phyloP scores from a whole-genome alignment of 2,113 vertebrate genomes.

The Redunca redunca region DNA sequence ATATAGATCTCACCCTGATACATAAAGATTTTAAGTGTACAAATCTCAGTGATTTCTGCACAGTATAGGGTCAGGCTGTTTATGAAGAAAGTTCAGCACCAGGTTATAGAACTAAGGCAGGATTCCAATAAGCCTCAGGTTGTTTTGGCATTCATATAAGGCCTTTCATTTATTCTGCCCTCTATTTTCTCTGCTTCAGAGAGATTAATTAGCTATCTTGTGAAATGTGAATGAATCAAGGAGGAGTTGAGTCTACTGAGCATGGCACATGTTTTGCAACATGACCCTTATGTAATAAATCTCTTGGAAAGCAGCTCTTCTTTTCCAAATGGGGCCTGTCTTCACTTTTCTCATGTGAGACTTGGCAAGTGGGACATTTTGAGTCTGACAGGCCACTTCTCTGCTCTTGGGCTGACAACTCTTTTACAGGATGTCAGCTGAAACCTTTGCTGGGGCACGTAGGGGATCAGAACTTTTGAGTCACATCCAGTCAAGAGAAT shows the following conservation, averaged over 20 bases:
- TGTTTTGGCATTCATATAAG: neutral
- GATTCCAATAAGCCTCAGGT: neutral
- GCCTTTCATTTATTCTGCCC: neutral
- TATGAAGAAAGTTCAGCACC: slow-evolving; percentile 2
- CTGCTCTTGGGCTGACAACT: slow-evolving; percentile 61
- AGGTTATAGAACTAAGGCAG: neutral
- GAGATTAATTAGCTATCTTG: neutral
- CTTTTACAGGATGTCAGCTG: slow-evolving; percentile 50
- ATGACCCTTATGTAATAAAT: slow-evolving; percentile 61
- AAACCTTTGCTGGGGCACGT: slow-evolving; percentile 54
- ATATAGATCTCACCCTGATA: neutral
- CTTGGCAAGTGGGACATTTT: slow-evolving; percentile 57
- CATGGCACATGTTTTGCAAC: slow-evolving; percentile 14
- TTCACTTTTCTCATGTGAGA: slow-evolving; percentile 61
- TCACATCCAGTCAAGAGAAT: slow-evolving; percentile 23
- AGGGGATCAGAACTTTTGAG: slow-evolving; percentile 58
- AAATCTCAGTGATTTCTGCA: neutral
- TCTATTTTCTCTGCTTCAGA: neutral
- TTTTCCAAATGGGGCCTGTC: slow-evolving; percentile 56
- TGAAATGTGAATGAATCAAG: slow-evolving; percentile 43
- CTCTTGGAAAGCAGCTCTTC: slow-evolving; percentile 55
- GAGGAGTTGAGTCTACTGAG: neutral
- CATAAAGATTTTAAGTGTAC: neutral
- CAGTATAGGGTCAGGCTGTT: neutral
- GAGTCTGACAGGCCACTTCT: slow-evolving; percentile 51